Base-by-base conservation (phyloP, 2,888 invertebrate genomes). In the Pterostichus madidus region DNA sequence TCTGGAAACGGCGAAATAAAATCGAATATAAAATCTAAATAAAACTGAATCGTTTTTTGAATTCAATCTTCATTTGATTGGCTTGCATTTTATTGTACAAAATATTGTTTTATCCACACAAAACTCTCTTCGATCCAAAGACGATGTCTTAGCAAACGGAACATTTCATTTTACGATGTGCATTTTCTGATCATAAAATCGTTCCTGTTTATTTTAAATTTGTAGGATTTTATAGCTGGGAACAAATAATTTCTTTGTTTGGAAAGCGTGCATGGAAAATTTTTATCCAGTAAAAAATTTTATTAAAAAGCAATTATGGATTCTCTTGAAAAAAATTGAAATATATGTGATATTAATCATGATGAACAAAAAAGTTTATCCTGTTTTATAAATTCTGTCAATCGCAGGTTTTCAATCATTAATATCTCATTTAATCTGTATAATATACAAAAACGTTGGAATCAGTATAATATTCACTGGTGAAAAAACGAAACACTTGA, bases 51-150 rank as follows among this genome's bases (percentile, higher is more conserved):
- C 39, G 59, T 59, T 77, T 77, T 77, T 76, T 56, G 39, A 31
- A 77, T 77, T 53, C 77, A 77, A 77, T 73, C 68, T 68, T 15
- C 39, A 15, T 68, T 59, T 77, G 77, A 77, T 77, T 77, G 77
- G 77, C 39, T 24, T 39, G 77, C 44, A 56, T 77, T 77, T 77
- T 77, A 77, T 77, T 44, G 39, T 56, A 44, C 56, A 77, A 59
- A 59, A 59, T 77, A 77, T 77, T 77, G 59, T 59, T 77, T 59
- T 77, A 71, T 71, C 68, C 68, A 44, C 68, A 44, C 68, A 71
- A 17, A 39, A 39, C 39, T 0, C 5, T 71, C 44, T 71, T 71
- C 68, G 24, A 44, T 71, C 17, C 44, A 71, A 71, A 56, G 7
- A 15, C 68, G 44, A 10, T 17, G 68, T 71, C 68, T 71, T 71